phyloP scores from a whole-genome alignment of 1,140 invertebrate genomes.

The Ostrea edulis region DNA sequence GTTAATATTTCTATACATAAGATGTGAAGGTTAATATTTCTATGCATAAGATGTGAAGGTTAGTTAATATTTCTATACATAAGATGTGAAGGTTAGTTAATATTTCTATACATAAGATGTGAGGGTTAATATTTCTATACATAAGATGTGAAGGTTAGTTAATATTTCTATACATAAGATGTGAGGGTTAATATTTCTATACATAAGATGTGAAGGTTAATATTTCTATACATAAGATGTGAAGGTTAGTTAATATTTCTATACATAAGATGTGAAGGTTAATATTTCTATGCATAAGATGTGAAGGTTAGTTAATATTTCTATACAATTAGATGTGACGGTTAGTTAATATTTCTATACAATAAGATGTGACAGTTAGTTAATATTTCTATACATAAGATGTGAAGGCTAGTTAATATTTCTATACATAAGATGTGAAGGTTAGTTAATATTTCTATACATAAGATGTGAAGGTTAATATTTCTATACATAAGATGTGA shows the following conservation, averaged over 20 bases:
- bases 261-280: constrained; percentile 62
- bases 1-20: neutral
- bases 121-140: constrained; percentile 54
- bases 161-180: neutral
- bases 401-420: constrained; percentile 61
- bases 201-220: constrained; percentile 63
- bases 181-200: constrained; percentile 58
- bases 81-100: constrained; percentile 64
- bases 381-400: neutral
- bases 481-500: constrained; percentile 44
- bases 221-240: constrained; percentile 38
- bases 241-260: constrained; percentile 57
- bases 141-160: constrained; percentile 64
- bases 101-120: constrained; percentile 38
- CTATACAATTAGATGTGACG: constrained; percentile 54
- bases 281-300: neutral
- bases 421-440: constrained; percentile 53
- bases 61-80: constrained; percentile 14
- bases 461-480: constrained; percentile 63
- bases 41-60: constrained; percentile 62
- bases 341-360: constrained; percentile 49
- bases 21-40: constrained; percentile 60
- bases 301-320: constrained; percentile 61
- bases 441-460: constrained; percentile 49
- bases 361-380: constrained; percentile 65